Conservation (phyloP, 2,113 vertebrate species). For the Pyxicephalus adspersus region DNA sequence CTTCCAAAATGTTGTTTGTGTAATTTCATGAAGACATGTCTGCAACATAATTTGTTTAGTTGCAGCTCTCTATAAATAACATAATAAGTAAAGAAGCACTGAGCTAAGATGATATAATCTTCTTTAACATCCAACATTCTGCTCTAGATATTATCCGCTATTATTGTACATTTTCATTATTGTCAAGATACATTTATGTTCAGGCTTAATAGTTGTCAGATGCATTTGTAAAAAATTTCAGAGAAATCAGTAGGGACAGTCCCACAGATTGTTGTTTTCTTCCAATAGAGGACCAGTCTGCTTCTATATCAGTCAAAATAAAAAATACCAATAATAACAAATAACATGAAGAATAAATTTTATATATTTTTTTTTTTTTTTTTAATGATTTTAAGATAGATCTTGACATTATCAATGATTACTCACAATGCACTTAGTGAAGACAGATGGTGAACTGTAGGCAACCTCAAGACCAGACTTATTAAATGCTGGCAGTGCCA, state of each 20-base stretch:
- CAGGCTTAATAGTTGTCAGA: constrained; percentile 22
- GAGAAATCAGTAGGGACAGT: constrained; percentile 11
- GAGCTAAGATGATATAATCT: constrained; percentile 23
- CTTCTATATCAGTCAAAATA: constrained; percentile 16
- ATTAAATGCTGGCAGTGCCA: background rate
- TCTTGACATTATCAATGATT: no score
- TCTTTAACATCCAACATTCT: constrained; percentile 30
- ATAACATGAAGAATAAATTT: no score
- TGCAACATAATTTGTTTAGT: background rate
- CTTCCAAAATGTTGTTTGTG: background rate
- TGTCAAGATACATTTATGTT: constrained; percentile 34
- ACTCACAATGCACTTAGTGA: background rate
- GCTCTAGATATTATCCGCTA: constrained; percentile 21
- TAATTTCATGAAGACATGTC: background rate
- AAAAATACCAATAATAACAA: background rate
- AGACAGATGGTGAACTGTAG: background rate
- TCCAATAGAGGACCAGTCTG: constrained; percentile 12
- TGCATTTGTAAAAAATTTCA: constrained; percentile 13
- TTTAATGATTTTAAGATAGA: no score
- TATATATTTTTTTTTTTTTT: background rate
- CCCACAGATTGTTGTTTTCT: constrained; percentile 41
- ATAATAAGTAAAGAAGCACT: background rate
- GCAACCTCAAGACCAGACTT: background rate
- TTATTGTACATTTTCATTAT: constrained; percentile 35
- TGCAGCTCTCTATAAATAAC: background rate